Conservation (phyloP, 2,888 invertebrate genomes). For the Crioceris asparagi region DNA sequence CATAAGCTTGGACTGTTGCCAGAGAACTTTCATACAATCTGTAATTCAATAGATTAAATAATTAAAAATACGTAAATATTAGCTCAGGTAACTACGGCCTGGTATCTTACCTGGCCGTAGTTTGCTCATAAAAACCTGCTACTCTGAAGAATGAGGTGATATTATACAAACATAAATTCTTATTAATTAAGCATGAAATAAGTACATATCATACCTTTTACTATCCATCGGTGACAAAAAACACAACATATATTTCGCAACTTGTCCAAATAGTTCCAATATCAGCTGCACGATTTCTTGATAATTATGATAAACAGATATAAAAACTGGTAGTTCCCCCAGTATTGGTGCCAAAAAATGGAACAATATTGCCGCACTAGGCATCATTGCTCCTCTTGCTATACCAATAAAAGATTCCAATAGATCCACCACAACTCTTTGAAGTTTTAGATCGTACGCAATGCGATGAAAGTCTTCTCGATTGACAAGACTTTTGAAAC, state of each 20-base stretch:
- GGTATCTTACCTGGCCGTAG: too few species aligned
- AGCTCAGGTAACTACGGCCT: too few species aligned
- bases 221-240: slow-evolving; percentile 50
- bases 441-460: slow-evolving; percentile 51
- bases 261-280: slow-evolving; percentile 60
- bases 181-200: neutral
- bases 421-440: slow-evolving; percentile 59
- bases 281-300: slow-evolving; percentile 67
- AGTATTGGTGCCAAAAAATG: slow-evolving; percentile 52
- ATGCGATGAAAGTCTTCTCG: slow-evolving; percentile 43
- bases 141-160: neutral
- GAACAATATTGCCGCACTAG: slow-evolving; percentile 37
- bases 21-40: slow-evolving; percentile 55
- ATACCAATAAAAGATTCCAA: slow-evolving; percentile 67
- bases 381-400: slow-evolving; percentile 48
- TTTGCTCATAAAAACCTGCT: too few species aligned
- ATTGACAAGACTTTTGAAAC: slow-evolving; percentile 44
- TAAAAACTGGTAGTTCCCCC: slow-evolving; percentile 55
- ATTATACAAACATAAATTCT: neutral
- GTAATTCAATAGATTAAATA: slow-evolving; percentile 27
- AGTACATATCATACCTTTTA: slow-evolving; percentile 28
- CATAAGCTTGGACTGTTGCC: slow-evolving; percentile 59
- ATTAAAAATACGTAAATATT: too few species aligned
- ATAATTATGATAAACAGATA: slow-evolving; percentile 62
- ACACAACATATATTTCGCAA: slow-evolving; percentile 59